phyloP scores from a whole-genome alignment of 2,113 vertebrate genomes.

The Phoenicopterus ruber region DNA sequence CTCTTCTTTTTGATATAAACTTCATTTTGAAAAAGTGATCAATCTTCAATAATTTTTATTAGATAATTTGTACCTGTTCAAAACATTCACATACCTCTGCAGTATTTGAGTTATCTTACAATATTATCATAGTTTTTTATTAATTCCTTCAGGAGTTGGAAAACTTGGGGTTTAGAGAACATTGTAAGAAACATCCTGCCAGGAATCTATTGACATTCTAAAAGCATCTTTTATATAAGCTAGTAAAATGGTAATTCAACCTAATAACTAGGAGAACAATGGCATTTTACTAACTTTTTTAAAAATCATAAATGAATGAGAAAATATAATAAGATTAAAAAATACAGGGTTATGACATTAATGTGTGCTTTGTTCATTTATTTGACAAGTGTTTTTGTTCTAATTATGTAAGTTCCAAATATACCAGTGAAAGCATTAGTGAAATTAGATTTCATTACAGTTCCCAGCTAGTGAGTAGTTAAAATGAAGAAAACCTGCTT shows the following conservation, averaged over 20 bases:
- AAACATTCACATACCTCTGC: neutral
- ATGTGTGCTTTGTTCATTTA: slow-evolving; percentile 33
- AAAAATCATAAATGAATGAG: slow-evolving; percentile 10
- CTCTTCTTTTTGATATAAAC: neutral
- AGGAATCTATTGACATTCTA: slow-evolving; percentile 23
- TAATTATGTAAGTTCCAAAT: slow-evolving; percentile 53
- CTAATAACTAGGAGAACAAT: slow-evolving; percentile 30
- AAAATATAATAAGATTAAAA: slow-evolving; percentile 11
- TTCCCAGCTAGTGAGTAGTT: neutral
- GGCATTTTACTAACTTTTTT: neutral
- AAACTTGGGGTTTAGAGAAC: neutral
- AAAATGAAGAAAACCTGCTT: neutral
- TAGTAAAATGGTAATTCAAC: slow-evolving; percentile 17
- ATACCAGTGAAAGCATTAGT: slow-evolving; percentile 16
- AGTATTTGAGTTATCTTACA: neutral
- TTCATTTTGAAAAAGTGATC: neutral
- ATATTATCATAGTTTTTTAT: neutral
- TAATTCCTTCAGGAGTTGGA: neutral
- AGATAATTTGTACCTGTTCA: neutral
- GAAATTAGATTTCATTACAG: slow-evolving; percentile 11
- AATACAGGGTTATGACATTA: slow-evolving; percentile 29
- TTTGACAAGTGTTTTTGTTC: slow-evolving; percentile 48
- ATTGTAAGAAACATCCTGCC: neutral
- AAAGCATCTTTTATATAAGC: slow-evolving; percentile 43
- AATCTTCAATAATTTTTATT: neutral